A percentile compares a stretch with the other conserved stretches of the same genome.
Evolutionary conservation across 37 sponge, comb jelly and placozoan species (phyloP).

Genomic region (Crambe crambe): DNA sequence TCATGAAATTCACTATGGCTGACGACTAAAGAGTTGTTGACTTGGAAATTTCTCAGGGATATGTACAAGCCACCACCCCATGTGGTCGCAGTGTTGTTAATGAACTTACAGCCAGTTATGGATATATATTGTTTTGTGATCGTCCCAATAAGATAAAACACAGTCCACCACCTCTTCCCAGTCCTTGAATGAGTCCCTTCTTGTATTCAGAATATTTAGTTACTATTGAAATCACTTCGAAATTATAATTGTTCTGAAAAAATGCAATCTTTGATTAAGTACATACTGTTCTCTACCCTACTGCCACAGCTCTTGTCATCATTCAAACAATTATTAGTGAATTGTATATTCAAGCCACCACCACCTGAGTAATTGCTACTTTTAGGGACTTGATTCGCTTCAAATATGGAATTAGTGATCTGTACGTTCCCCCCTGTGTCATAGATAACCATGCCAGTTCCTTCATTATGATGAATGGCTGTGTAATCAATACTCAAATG

Average conservation of each 20-base stretch:
- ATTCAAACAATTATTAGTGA: not conserved
- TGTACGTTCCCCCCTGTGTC: not conserved
- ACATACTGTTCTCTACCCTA: not conserved
- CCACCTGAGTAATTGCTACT: not conserved
- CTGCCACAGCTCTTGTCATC: not conserved
- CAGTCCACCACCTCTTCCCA: not conserved
- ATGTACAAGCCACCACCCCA: conserved; percentile 4
- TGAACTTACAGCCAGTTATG: not conserved
- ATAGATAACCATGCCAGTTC: not conserved
- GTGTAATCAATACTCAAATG: not conserved
- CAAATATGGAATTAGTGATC: not conserved
- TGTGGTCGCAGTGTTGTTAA: not conserved
- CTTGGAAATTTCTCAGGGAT: not conserved
- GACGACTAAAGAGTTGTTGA: not conserved
- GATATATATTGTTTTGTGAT: not conserved
- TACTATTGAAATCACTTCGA: not conserved
- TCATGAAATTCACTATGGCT: not conserved
- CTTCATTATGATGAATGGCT: not conserved
- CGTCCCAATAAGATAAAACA: not conserved
- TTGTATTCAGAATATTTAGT: not conserved
- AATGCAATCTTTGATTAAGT: not conserved
- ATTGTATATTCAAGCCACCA: not conserved
- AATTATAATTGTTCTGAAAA: not conserved
- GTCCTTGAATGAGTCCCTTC: not conserved
- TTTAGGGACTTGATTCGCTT: not conserved